Base-by-base conservation (phyloP, 2,888 invertebrate genomes). In the Ypsolopha sequella region DNA sequence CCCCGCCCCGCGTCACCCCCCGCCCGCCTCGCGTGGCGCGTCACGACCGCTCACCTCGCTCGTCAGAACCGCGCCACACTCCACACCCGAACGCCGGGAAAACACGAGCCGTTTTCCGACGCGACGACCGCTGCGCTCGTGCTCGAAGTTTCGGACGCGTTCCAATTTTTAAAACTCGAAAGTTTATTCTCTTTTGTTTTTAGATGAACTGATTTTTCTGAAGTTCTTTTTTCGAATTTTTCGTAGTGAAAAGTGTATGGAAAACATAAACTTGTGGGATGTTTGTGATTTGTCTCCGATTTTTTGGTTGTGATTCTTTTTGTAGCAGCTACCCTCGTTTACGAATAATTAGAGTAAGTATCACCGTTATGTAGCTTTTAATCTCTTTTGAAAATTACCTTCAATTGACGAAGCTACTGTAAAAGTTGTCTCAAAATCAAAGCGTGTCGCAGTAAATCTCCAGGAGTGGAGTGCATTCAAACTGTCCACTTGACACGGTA, bases 1-100 rank as follows among this genome's bases (percentile, higher is more conserved):
- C 75, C 81, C 76, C 82, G 76, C 81, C 79, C 84, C 76, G 63
- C 68, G 59, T 63, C 65, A 67, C 65, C 66, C 73, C 71, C 73
- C 70, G 64, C 69, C 66, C 71, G 63, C 63, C 60, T 53, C 66
- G 53, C 67, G 68, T 73, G 63, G 24, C 24, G 24, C 24, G 24
- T 24, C 24, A 24, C 24, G 24, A 24, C 24, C 24, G 73, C 73
- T 76, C 75, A 76, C 78, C 76, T 76, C 73, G 64, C 49, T 69
- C 71, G 76, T 74, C 76, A 76, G 74, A 76, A 75, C 77, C 79
- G 76, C 76, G 75, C 80, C 77, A 77, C 80, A 84, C 79, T 84
- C 82, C 78, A 80, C 81, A 84, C 78, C 70, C 76, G 86, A 78
- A 78, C 76, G 82, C 80, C 78, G 86, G 82, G 81, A 81, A 85